Percentiles rank a stretch among this genome's conserved stretches.
Conservation (phyloP, 2,888 invertebrate species). For the Galerucella nymphaeae region DNA sequence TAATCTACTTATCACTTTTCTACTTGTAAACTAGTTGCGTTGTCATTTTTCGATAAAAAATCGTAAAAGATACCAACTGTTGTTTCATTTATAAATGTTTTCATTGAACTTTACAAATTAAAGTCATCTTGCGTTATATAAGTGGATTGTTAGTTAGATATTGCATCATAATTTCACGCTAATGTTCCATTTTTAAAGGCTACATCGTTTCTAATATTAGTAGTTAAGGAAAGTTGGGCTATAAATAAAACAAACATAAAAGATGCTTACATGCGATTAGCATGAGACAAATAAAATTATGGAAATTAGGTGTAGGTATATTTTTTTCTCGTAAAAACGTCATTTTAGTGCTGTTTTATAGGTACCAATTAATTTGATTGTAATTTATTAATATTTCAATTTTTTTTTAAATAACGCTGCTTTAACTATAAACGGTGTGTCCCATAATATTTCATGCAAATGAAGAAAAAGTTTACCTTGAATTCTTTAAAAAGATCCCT, state of each 20-base stretch:
- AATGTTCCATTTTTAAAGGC: constrained; percentile 5
- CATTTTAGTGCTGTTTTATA: neutral
- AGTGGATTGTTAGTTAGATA: neutral
- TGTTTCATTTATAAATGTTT: too few relatives aligned
- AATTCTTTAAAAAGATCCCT: too few relatives aligned
- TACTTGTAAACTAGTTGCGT: neutral
- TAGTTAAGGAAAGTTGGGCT: neutral
- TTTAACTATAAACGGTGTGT: neutral
- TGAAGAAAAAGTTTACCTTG: neutral
- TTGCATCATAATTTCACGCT: neutral
- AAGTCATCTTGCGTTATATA: neutral
- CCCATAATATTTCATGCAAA: neutral
- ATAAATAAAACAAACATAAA: neutral
- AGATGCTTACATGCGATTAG: neutral
- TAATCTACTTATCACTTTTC: too few relatives aligned
- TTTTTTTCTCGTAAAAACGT: neutral
- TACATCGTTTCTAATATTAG: neutral
- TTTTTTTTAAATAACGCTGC: too few relatives aligned
- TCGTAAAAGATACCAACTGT: neutral
- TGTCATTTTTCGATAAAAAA: neutral
- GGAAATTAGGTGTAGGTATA: neutral
- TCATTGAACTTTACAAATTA: neutral
- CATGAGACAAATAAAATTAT: neutral
- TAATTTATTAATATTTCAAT: neutral
- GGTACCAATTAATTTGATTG: neutral